A percentile compares a stretch with the other conserved stretches of the same genome.
phyloP scores from a whole-genome alignment of 1,140 invertebrate genomes.

The Lepidurus packardi region DNA sequence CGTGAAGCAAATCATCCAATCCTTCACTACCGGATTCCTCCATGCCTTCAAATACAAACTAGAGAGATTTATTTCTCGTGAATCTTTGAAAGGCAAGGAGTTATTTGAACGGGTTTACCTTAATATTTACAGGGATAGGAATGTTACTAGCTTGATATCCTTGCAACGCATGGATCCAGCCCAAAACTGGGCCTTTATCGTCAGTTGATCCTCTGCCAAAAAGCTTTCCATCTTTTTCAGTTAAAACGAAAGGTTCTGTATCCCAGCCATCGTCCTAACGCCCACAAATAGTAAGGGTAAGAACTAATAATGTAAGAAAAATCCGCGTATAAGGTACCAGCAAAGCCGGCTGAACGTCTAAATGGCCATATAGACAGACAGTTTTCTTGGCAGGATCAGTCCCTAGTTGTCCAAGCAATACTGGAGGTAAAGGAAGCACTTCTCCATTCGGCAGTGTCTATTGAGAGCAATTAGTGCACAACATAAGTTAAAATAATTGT shows the following conservation, averaged over 20 bases:
- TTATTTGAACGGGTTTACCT: conserved; percentile 49
- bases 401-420: conserved; percentile 77
- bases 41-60: conserved; percentile 97
- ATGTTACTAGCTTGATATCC: conserved; percentile 66
- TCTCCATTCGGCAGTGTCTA: conserved; percentile 64
- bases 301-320: neutral
- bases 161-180: conserved; percentile 91
- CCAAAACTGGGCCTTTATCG: conserved; percentile 88
- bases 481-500: conserved; percentile 27
- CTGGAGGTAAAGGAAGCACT: conserved; percentile 74
- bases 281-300: neutral
- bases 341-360: conserved; percentile 93
- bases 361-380: conserved; percentile 90
- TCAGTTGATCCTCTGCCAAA: conserved; percentile 89
- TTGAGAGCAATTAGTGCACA: neutral
- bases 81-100: neutral
- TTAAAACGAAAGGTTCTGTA: conserved; percentile 86
- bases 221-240: conserved; percentile 82
- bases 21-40: conserved; percentile 96
- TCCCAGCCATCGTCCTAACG: conserved; percentile 83
- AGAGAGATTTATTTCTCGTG: neutral
- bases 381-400: conserved; percentile 82
- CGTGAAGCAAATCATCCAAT: conserved; percentile 74
- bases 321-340: conserved; percentile 45
- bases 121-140: conserved; percentile 84